A percentile compares a stretch with the other conserved stretches of the same genome.
phyloP scores from a whole-genome alignment of 37 sponge, comb jelly and placozoan species.

The Eunapius fragilis region DNA sequence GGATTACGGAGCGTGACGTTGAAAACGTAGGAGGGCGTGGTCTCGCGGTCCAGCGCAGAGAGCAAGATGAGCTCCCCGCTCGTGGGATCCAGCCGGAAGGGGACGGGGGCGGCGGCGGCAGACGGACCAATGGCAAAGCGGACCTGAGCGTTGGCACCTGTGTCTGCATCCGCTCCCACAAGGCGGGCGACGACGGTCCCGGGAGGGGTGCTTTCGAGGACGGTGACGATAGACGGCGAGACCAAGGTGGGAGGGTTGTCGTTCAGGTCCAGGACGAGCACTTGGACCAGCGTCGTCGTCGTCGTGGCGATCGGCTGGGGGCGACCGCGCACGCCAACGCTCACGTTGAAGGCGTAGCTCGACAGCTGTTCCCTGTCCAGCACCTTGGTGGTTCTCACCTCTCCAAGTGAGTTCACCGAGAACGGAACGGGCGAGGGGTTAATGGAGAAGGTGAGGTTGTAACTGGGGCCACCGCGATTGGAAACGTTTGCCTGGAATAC shows the following conservation, averaged over 20 bases:
- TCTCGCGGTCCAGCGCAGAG: conserved; percentile 62
- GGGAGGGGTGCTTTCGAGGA: conserved; percentile 25
- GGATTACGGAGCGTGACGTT: conserved; percentile 38
- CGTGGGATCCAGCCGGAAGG: conserved; percentile 46
- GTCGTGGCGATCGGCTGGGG: conserved; percentile 26
- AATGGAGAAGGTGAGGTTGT: conserved; percentile 38
- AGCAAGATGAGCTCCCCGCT: conserved; percentile 29
- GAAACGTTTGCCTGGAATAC: conserved; percentile 36
- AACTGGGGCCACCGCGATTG: conserved; percentile 27
- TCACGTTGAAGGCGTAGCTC: conserved; percentile 44
- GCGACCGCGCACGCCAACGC: conserved; percentile 55
- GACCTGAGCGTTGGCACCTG: conserved; percentile 35
- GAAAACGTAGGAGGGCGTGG: conserved; percentile 41
- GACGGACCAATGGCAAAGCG: conserved; percentile 32
- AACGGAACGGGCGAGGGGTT: conserved; percentile 6
- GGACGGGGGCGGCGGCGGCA: neutral
- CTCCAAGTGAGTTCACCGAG: conserved; percentile 1
- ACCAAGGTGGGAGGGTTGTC: conserved; percentile 78
- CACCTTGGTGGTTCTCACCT: neutral
- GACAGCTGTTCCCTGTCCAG: conserved; percentile 57
- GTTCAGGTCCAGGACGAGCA: conserved; percentile 70
- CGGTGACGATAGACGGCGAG: neutral
- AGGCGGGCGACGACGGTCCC: conserved; percentile 14
- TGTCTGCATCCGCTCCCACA: conserved; percentile 44
- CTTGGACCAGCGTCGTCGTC: conserved; percentile 10